A percentile compares a stretch with the other conserved stretches of the same genome.
Evolutionary conservation across 1,140 invertebrate species (phyloP).

Genomic region (Drosophila nebulosa): DNA sequence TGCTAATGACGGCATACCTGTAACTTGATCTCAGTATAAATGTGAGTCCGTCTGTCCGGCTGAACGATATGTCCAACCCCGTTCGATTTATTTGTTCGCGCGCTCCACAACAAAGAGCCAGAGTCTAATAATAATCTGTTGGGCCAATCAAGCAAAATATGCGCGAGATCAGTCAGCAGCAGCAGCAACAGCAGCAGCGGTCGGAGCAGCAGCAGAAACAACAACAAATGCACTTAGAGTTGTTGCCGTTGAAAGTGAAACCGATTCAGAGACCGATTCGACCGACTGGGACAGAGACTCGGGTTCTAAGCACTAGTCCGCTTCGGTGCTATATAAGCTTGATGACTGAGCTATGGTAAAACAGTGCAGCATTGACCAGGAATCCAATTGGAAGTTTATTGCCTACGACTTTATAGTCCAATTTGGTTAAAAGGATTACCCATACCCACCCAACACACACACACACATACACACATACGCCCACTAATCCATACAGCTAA

Average conservation of each 20-base stretch:
- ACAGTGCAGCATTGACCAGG: constrained; percentile 74
- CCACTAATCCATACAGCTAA: constrained; percentile 9
- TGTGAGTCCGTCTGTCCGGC: constrained; percentile 19
- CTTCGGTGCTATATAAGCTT: constrained; percentile 67
- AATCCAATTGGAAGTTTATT: constrained; percentile 80
- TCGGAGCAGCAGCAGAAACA: constrained; percentile 23
- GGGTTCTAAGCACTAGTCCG: constrained; percentile 45
- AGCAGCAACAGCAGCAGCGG: constrained; percentile 49
- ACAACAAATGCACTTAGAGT: constrained; percentile 24
- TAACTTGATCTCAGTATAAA: constrained; percentile 57
- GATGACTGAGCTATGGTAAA: constrained; percentile 39
- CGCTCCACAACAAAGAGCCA: constrained; percentile 60
- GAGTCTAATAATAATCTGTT: constrained; percentile 78
- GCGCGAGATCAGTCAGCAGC: constrained; percentile 77
- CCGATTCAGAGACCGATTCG: constrained; percentile 45
- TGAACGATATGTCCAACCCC: constrained; percentile 33
- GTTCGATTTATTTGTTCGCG: constrained; percentile 76
- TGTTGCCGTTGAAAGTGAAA: constrained; percentile 73
- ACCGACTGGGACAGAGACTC: constrained; percentile 27
- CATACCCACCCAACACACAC: not conserved
- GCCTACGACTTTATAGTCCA: constrained; percentile 74
- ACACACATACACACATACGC: constrained; percentile 2
- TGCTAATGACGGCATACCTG: constrained; percentile 76
- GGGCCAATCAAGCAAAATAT: constrained; percentile 80
- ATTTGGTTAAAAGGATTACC: constrained; percentile 69